Percentiles rank a stretch among this genome's conserved stretches.
Evolutionary conservation across 2,888 invertebrate species (phyloP).

Genomic region (Acheta domesticus): DNA sequence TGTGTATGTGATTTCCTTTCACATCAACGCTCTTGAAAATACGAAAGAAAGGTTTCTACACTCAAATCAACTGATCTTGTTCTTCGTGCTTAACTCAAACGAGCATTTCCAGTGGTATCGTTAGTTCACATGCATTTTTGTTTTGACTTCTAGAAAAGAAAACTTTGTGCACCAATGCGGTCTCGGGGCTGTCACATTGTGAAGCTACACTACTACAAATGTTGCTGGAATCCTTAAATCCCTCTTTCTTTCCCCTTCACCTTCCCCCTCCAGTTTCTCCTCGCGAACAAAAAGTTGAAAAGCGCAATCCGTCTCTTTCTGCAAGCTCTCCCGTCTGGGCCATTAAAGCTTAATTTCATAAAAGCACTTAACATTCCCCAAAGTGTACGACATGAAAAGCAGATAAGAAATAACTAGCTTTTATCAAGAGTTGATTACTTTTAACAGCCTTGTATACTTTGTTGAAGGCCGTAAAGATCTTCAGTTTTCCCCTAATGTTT

Average conservation of each 20-base stretch:
- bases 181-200: no score
- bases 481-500: background rate
- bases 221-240: background rate
- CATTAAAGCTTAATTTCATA: constrained; percentile 7
- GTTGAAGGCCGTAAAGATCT: background rate
- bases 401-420: constrained; percentile 18
- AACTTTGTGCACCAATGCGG: no score
- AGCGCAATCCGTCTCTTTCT: constrained; percentile 18
- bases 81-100: no score
- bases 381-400: background rate
- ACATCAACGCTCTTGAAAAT: no score
- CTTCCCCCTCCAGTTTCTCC: background rate
- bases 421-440: background rate
- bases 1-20: no score
- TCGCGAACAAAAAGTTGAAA: background rate
- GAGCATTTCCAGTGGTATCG: no score
- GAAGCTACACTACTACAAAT: background rate
- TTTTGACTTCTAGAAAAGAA: no score
- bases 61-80: no score
- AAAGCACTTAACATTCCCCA: constrained; percentile 3
- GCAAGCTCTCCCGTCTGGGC: background rate
- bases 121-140: no score
- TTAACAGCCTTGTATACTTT: background rate
- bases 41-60: no score
- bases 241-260: background rate